phyloP scores from a whole-genome alignment of 2,113 vertebrate genomes.

The Macroglossus sobrinus region DNA sequence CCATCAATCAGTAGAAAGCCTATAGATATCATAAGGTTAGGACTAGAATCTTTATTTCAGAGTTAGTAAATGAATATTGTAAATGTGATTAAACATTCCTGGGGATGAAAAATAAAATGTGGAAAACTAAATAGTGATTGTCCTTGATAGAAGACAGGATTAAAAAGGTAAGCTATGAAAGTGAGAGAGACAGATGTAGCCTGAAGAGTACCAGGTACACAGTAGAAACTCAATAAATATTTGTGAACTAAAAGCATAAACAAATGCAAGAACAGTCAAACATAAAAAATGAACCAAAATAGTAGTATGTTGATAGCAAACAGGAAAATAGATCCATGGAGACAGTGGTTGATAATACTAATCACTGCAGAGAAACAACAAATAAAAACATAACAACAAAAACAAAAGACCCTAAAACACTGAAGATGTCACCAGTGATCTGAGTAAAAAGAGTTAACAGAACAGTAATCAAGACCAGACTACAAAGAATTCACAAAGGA shows the following conservation, averaged over 20 bases:
- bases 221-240: neutral
- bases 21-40: neutral
- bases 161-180: neutral
- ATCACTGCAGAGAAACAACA: neutral
- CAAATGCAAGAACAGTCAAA: neutral
- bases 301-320: neutral
- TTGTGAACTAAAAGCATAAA: slow-evolving; percentile 19
- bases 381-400: neutral
- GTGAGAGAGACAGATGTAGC: neutral
- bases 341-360: neutral
- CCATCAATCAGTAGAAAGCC: neutral
- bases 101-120: neutral
- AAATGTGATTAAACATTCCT: neutral
- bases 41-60: neutral
- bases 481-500: neutral
- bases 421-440: neutral
- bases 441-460: neutral
- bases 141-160: neutral
- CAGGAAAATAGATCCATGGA: neutral
- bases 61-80: neutral
- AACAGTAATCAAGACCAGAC: slow-evolving; percentile 15
- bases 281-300: neutral
- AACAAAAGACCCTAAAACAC: neutral
- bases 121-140: neutral
- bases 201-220: neutral